Evolutionary conservation across 2,113 vertebrate genomes (phyloP).

Genomic region (Callopanchax toddi): DNA sequence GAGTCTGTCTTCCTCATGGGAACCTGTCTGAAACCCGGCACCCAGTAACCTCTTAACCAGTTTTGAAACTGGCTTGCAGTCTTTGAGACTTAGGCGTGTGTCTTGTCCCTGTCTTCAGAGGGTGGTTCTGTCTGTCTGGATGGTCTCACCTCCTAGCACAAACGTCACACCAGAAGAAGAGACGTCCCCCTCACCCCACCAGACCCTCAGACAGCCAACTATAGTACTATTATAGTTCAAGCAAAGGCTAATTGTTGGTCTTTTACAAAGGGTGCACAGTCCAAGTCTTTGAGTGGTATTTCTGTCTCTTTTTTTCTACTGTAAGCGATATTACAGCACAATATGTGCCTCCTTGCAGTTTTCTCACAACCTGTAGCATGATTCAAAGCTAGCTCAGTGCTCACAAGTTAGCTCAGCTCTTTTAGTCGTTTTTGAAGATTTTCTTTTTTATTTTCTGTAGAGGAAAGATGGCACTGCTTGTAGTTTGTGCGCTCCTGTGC

Average conservation of each 20-base stretch:
- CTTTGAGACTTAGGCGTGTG: slow-evolving; percentile 31
- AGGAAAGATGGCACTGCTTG: slow-evolving; percentile 82
- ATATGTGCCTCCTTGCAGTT: slow-evolving; percentile 31
- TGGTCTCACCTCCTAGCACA: slow-evolving; percentile 66
- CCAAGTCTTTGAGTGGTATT: slow-evolving; percentile 49
- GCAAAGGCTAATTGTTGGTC: slow-evolving; percentile 72
- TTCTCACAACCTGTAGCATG: slow-evolving; percentile 6
- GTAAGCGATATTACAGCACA: slow-evolving; percentile 62
- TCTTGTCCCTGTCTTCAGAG: slow-evolving; percentile 38
- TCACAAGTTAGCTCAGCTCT: slow-evolving; percentile 4
- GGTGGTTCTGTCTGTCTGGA: slow-evolving; percentile 43
- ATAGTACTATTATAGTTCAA: slow-evolving; percentile 73
- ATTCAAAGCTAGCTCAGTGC: slow-evolving; percentile 19
- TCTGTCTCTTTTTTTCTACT: slow-evolving; percentile 60
- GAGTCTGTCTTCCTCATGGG: background rate
- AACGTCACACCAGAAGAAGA: slow-evolving; percentile 68
- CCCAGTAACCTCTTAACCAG: slow-evolving; percentile 67
- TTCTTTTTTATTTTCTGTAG: slow-evolving; percentile 44
- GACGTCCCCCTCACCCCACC: slow-evolving; percentile 74
- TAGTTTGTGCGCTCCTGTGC: slow-evolving; percentile 82
- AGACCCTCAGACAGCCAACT: slow-evolving; percentile 60
- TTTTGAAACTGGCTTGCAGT: slow-evolving; percentile 57
- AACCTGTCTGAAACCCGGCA: slow-evolving; percentile 25
- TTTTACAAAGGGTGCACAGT: slow-evolving; percentile 69
- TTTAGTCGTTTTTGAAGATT: slow-evolving; percentile 12